These are phyloP conservation scores for Aphaenogaster floridana DNA, from an alignment of 1,140 invertebrate species.

Conservation along the genomic window DNA sequence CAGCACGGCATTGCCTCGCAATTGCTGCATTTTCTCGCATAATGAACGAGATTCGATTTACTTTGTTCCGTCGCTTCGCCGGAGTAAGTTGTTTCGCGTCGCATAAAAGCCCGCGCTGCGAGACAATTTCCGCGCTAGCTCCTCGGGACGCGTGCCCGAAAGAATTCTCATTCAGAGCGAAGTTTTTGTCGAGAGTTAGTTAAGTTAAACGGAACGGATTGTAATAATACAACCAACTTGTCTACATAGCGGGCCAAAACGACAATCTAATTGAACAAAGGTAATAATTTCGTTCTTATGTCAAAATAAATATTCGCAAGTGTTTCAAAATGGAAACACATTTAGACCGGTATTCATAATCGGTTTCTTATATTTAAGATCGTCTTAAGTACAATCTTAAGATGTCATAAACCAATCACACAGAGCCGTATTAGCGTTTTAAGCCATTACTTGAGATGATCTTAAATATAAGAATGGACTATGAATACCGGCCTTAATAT, in stretches of 20 bases:
- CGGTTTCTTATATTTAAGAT: no score
- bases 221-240: neutral
- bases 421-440: no score
- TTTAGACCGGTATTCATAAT: no score
- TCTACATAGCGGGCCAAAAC: no score
- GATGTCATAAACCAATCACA: no score
- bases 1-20: neutral
- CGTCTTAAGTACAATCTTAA: no score
- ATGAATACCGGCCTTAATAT: no score
- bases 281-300: no score
- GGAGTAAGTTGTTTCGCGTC: neutral
- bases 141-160: neutral
- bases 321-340: neutral
- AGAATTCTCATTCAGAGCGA: conserved; percentile 1
- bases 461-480: no score
- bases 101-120: conserved; percentile 17
- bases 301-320: neutral
- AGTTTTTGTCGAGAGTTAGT: conserved; percentile 3
- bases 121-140: conserved; percentile 17
- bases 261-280: no score
- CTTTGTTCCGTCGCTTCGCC: neutral
- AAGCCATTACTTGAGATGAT: no score
- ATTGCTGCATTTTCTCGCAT: conserved; percentile 21
- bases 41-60: conserved; percentile 36
- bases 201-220: neutral